Percentiles rank a stretch among this genome's conserved stretches.
Conservation (phyloP, 2,113 vertebrate genomes). For the Noturus placidus region DNA sequence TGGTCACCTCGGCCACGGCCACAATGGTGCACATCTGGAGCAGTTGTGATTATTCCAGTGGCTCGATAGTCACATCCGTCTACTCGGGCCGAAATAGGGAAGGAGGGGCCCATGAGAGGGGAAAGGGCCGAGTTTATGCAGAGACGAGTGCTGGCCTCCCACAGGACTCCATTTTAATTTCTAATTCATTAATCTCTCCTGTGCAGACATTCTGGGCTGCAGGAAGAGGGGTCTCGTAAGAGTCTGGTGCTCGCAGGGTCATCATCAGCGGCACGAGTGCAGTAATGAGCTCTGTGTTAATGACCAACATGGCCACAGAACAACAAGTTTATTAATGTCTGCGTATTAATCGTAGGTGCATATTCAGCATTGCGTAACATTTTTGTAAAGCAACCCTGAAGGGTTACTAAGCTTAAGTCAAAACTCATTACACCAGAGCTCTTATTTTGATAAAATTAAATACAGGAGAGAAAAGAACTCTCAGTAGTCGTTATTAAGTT, state of each 20-base stretch:
- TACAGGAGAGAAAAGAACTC: background rate
- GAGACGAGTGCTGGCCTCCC: constrained; percentile 37
- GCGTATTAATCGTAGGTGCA: background rate
- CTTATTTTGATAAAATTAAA: background rate
- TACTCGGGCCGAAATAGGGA: background rate
- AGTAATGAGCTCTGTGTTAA: background rate
- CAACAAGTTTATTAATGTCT: background rate
- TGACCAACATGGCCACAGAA: background rate
- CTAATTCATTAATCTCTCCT: constrained; percentile 55
- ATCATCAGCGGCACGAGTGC: background rate
- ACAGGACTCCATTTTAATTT: constrained; percentile 55
- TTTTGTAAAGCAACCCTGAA: background rate
- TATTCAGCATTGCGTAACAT: background rate
- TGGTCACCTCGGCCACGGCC: constrained; percentile 36
- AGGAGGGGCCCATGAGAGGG: background rate
- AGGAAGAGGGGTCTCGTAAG: background rate
- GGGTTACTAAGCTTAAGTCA: background rate
- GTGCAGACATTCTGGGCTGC: constrained; percentile 29
- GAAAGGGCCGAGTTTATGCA: constrained; percentile 21
- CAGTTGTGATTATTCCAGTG: constrained; percentile 37
- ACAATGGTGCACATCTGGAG: constrained; percentile 40
- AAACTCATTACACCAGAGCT: background rate
- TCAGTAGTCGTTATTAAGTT: background rate
- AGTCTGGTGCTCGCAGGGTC: background rate
- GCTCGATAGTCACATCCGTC: constrained; percentile 22